Percentiles rank a stretch among this genome's conserved stretches.
phyloP scores from a whole-genome alignment of 2,797 vertebrate species.

The Galago senegalensis region DNA sequence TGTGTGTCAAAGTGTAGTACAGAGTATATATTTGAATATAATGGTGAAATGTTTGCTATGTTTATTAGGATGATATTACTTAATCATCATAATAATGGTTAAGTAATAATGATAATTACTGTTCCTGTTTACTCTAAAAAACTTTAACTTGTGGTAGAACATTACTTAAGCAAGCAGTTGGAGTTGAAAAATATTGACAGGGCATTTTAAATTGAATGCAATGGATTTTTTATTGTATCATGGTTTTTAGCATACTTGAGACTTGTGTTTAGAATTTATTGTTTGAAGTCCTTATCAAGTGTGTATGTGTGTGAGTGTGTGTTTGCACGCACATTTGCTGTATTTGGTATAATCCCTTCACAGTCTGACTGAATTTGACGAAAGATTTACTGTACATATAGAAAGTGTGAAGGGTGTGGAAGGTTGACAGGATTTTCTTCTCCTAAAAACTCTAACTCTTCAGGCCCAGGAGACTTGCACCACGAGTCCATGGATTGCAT shows the following conservation, averaged over 20 bases:
- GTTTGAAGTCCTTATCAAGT: constrained; percentile 48
- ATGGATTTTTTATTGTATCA: constrained; percentile 76
- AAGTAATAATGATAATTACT: constrained; percentile 26
- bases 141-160: constrained; percentile 65
- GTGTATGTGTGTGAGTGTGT: background rate
- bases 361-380: background rate
- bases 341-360: constrained; percentile 23
- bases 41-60: background rate
- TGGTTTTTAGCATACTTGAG: constrained; percentile 79
- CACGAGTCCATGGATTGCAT: background rate
- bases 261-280: constrained; percentile 71
- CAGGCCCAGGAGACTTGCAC: background rate
- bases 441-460: constrained; percentile 26
- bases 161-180: constrained; percentile 64
- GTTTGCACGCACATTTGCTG: background rate
- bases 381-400: background rate
- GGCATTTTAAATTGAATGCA: constrained; percentile 78
- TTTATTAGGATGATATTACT: too few species aligned
- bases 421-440: background rate
- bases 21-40: constrained; percentile 47
- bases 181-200: constrained; percentile 75
- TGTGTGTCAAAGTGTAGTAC: constrained; percentile 58
- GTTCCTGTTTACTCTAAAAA: constrained; percentile 76
- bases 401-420: background rate
- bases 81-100: too few species aligned